Evolutionary conservation across 2,888 invertebrate genomes (phyloP).

Genomic region (Incurvaria masculella): DNA sequence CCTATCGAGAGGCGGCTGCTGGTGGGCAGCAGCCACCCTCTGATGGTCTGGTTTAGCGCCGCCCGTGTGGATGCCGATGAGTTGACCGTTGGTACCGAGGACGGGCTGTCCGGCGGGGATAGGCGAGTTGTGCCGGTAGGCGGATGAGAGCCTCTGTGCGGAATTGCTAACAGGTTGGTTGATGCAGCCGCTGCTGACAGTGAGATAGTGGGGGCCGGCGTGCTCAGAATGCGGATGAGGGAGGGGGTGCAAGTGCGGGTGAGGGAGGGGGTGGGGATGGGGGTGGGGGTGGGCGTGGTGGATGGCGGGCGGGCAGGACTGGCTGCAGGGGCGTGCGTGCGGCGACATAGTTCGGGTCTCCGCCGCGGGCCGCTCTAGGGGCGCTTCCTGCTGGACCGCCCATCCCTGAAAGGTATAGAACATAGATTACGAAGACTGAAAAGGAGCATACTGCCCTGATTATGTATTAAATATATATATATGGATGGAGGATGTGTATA

Average conservation of each 20-base stretch:
- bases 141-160: slow-evolving; percentile 32
- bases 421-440: too few relatives aligned
- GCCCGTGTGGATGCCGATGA: slow-evolving; percentile 56
- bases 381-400: background rate
- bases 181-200: slow-evolving; percentile 50
- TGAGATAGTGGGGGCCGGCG: slow-evolving; percentile 40
- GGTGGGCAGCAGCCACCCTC: slow-evolving; percentile 19
- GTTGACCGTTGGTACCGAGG: slow-evolving; percentile 57
- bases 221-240: slow-evolving; percentile 39
- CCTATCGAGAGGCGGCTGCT: slow-evolving; percentile 27
- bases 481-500: background rate
- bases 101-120: slow-evolving; percentile 37
- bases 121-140: slow-evolving; percentile 20
- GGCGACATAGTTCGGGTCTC: slow-evolving; percentile 29
- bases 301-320: slow-evolving; percentile 21
- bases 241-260: slow-evolving; percentile 25
- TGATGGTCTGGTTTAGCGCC: slow-evolving; percentile 25
- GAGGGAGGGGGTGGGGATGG: slow-evolving; percentile 23
- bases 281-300: slow-evolving; percentile 27
- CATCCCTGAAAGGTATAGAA: slow-evolving; percentile 29
- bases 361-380: slow-evolving; percentile 23
- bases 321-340: slow-evolving; percentile 26
- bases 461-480: too few relatives aligned
- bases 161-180: slow-evolving; percentile 42
- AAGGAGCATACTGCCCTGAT: too few relatives aligned